Evolutionary conservation across 2,888 invertebrate genomes (phyloP).

Genomic region (Ophion obscuratus): DNA sequence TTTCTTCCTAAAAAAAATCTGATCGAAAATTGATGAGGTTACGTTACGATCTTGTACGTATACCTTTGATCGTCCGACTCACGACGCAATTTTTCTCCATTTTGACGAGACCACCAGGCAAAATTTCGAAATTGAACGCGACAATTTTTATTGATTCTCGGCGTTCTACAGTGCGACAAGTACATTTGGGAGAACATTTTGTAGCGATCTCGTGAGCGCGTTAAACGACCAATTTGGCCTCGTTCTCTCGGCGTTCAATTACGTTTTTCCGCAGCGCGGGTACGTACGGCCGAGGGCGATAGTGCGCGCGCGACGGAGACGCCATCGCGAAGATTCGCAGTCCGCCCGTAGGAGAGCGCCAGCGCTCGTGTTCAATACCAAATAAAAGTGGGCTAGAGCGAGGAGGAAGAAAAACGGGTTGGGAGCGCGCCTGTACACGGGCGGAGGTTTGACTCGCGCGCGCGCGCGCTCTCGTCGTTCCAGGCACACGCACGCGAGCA

Average conservation of each 20-base stretch:
- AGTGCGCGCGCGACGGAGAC: not conserved
- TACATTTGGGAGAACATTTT: too few relatives aligned
- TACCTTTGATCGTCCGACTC: too few relatives aligned
- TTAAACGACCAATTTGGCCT: conserved; percentile 1
- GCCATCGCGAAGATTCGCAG: not conserved
- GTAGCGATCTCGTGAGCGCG: not conserved
- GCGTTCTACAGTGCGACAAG: too few relatives aligned
- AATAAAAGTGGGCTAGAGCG: conserved; percentile 26
- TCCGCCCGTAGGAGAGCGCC: conserved; percentile 13
- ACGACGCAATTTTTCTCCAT: too few relatives aligned
- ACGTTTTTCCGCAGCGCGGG: not conserved
- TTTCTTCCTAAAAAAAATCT: too few relatives aligned
- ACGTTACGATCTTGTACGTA: too few relatives aligned
- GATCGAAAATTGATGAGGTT: too few relatives aligned
- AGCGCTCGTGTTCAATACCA: conserved; percentile 33
- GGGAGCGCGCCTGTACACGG: conserved; percentile 8
- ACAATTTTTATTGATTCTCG: too few relatives aligned
- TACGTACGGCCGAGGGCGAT: not conserved
- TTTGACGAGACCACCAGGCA: too few relatives aligned
- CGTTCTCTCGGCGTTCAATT: conserved; percentile 8
- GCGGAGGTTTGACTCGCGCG: conserved; percentile 15
- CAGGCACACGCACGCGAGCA: conserved; percentile 1
- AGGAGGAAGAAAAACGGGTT: conserved; percentile 14
- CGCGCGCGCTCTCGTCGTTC: not conserved
- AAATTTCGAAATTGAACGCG: too few relatives aligned